Evolutionary conservation across 2,888 invertebrate genomes (phyloP).

Genomic region (Leuctra nigra): DNA sequence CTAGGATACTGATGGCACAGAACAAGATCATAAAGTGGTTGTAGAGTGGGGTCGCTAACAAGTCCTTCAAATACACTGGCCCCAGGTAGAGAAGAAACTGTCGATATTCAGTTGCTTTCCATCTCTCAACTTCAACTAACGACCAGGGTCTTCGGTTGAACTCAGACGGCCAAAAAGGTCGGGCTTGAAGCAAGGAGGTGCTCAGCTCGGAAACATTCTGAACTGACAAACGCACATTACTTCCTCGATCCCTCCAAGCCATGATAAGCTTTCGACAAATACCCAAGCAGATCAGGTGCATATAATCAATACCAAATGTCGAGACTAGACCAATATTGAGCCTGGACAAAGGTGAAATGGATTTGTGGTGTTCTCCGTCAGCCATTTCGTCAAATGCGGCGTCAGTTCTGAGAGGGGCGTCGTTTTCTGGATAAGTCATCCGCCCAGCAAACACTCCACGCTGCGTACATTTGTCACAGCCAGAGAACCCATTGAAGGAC

Average conservation of each 20-base stretch:
- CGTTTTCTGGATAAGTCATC: background rate
- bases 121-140: conserved; percentile 31
- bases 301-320: conserved; percentile 1
- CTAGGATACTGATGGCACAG: conserved; percentile 4
- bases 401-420: conserved; percentile 1
- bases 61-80: conserved; percentile 31
- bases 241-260: background rate
- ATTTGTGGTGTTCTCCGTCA: background rate
- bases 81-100: conserved; percentile 33
- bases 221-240: background rate
- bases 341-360: conserved; percentile 9
- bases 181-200: too few relatives aligned
- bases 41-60: conserved; percentile 18
- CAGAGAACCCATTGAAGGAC: background rate
- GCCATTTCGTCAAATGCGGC: background rate
- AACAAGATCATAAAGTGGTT: conserved; percentile 19
- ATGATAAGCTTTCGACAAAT: background rate
- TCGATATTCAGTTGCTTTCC: conserved; percentile 34
- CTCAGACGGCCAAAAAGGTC: conserved; percentile 23
- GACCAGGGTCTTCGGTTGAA: conserved; percentile 33
- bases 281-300: background rate
- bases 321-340: conserved; percentile 21
- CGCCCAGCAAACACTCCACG: background rate
- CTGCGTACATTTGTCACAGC: too few relatives aligned
- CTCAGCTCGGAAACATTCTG: too few relatives aligned